Percentiles rank a stretch among this genome's conserved stretches.
phyloP scores from a whole-genome alignment of 2,797 vertebrate species.

The Scolopax bukidnonensis region DNA sequence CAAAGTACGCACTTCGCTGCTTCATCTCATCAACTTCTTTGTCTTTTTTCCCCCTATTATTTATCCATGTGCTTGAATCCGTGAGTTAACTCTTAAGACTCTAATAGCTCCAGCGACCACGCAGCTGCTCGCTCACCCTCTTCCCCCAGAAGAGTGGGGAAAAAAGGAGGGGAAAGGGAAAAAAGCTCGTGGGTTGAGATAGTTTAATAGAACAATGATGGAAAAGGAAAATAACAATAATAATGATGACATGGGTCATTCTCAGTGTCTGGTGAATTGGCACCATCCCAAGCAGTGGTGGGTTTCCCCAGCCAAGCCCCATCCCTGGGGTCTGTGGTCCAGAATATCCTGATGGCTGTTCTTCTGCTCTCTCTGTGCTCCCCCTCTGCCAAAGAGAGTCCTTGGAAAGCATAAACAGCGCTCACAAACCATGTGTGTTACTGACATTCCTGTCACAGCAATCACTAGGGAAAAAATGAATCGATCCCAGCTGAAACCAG shows the following conservation, averaged over 20 bases:
- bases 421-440: neutral
- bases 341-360: neutral
- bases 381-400: neutral
- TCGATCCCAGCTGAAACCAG: neutral
- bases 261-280: neutral
- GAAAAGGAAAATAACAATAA: neutral
- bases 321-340: neutral
- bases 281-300: neutral
- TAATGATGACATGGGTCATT: neutral
- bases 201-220: neutral
- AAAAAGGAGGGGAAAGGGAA: neutral
- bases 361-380: neutral
- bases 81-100: neutral
- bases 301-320: neutral
- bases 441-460: neutral
- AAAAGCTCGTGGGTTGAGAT: neutral
- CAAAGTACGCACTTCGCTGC: constrained; percentile 83
- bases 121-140: neutral
- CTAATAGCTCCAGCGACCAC: neutral
- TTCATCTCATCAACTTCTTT: rapidly evolving
- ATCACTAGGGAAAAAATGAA: neutral
- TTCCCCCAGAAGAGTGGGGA: neutral
- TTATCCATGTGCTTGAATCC: neutral
- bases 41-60: rapidly evolving
- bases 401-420: neutral